These are phyloP conservation scores for Diacarnus erythraeanus DNA, from an alignment of 37 sponge, comb jelly and placozoan species.

Conservation along the genomic window DNA sequence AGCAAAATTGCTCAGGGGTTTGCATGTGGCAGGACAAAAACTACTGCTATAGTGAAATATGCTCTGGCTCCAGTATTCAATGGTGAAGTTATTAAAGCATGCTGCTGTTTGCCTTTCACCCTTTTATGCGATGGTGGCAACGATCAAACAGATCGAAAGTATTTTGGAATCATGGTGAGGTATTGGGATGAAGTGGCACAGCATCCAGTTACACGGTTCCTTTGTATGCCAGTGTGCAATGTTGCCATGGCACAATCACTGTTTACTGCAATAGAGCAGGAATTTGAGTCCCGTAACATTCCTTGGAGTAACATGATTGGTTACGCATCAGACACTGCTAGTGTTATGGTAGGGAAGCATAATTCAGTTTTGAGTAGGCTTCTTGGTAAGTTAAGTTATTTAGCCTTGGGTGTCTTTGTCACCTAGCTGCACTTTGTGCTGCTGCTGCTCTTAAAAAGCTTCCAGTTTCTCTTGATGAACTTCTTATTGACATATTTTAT, in stretches of 20 bases:
- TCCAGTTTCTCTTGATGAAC: slow-evolving; percentile 22
- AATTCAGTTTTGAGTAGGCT: slow-evolving; percentile 37
- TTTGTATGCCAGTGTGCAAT: slow-evolving; percentile 52
- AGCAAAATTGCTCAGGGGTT: slow-evolving; percentile 47
- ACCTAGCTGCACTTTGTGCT: slow-evolving; percentile 27
- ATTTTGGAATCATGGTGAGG: slow-evolving; percentile 49
- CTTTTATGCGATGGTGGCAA: slow-evolving; percentile 52
- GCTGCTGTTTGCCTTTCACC: slow-evolving; percentile 20
- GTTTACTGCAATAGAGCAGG: slow-evolving; percentile 13
- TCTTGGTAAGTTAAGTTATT: slow-evolving; percentile 1
- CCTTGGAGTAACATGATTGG: slow-evolving; percentile 31
- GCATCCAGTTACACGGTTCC: slow-evolving; percentile 31
- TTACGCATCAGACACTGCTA: slow-evolving; percentile 31
- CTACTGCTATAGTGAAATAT: slow-evolving; percentile 38
- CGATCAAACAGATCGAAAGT: slow-evolving; percentile 29
- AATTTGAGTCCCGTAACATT: background rate
- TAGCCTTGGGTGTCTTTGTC: slow-evolving; percentile 37
- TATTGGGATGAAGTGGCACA: slow-evolving; percentile 23
- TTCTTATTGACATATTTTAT: no score
- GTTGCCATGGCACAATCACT: slow-evolving; percentile 26
- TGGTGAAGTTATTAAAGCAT: slow-evolving; percentile 14
- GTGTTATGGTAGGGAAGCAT: slow-evolving; percentile 28
- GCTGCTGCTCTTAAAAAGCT: slow-evolving; percentile 19
- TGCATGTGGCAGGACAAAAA: slow-evolving; percentile 34
- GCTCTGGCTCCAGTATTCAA: slow-evolving; percentile 30